phyloP scores from a whole-genome alignment of 1,140 invertebrate genomes.

The Himalopsyche phryganea region DNA sequence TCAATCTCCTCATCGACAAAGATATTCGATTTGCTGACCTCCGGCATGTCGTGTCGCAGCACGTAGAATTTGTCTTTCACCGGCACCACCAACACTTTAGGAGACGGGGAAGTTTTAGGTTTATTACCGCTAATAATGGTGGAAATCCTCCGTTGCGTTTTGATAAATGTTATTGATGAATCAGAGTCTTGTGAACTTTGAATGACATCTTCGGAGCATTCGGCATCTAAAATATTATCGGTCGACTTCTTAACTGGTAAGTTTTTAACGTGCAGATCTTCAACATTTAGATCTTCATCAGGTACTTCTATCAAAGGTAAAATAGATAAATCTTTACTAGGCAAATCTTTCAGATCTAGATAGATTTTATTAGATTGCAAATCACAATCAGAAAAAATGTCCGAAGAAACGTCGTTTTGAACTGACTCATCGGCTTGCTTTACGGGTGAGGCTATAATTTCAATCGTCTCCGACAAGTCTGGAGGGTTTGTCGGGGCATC shows the following conservation, averaged over 20 bases:
- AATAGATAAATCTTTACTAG: not conserved
- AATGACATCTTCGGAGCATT: slow-evolving; percentile 47
- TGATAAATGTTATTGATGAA: slow-evolving; percentile 41
- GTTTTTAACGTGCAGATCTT: not conserved
- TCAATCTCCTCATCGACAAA: no score
- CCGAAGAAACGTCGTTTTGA: no score
- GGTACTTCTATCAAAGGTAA: no score
- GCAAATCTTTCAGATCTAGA: not conserved
- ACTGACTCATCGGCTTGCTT: no score
- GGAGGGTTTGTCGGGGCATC: no score
- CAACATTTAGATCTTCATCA: not conserved
- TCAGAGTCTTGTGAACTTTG: slow-evolving; percentile 52
- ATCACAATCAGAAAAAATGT: no score
- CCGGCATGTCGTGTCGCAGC: no score
- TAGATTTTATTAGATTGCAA: no score
- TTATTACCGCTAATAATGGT: slow-evolving; percentile 9
- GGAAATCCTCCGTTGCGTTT: slow-evolving; percentile 36
- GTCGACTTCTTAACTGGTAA: not conserved
- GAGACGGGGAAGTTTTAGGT: not conserved
- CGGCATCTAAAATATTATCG: not conserved
- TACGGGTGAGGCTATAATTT: no score
- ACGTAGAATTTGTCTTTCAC: no score
- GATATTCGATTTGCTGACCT: no score
- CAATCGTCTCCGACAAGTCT: no score
- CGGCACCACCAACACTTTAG: not conserved